Evolutionary conservation across 1,140 invertebrate species (phyloP), one percentile per base, ranked within the genome.

Genomic region (Laupala kohalensis): DNA sequence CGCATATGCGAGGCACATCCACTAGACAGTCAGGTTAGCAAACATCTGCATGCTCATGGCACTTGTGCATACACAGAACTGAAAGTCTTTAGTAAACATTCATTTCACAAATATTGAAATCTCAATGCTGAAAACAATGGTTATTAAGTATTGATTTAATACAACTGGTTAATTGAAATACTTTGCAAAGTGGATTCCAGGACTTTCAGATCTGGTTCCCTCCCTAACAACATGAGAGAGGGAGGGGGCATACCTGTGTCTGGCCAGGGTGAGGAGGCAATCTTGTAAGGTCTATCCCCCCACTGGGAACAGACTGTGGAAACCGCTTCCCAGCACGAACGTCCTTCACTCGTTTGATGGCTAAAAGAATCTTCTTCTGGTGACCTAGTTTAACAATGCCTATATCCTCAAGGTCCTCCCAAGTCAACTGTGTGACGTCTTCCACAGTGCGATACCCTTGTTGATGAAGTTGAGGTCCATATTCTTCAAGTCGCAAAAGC

Each of bases 361-460:
- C 97, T 75, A 99, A 83, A 76, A 97, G 89, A 74, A 99, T 92
- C 83, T 98, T 96, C 85, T 99, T 99, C 81, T 99, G 97, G 81
- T 99, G 97, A 26, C 97, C 97, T 78, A 95, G 81, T 77, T 91
- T 89, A 28, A 94, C 89, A 75, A 99, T 97, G 67, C 97, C 97
- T 80, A 98, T 97, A 78, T 99, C 97, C 84, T 99, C 97, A 75
- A 99, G 86, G 84, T 99, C 97, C 84, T 99, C 97, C 95, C 96
- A 98, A 73, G 93, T 95, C 62, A 99, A 87, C 78, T 97, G 94
- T 53, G 93, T 93, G 67, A 93, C 92, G 80, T 94, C 91, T 76
- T 97, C 92, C 65, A 99, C 94, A 24, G 91, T 92, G 74, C 90
- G 88, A 83, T 98, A 99, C 69, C 95, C 95, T 83, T 99, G 96